A percentile compares a stretch with the other conserved stretches of the same genome.
These are phyloP conservation scores for Luscinia luscinia DNA, from an alignment of 2,797 vertebrate genomes.

Conservation along the genomic window DNA sequence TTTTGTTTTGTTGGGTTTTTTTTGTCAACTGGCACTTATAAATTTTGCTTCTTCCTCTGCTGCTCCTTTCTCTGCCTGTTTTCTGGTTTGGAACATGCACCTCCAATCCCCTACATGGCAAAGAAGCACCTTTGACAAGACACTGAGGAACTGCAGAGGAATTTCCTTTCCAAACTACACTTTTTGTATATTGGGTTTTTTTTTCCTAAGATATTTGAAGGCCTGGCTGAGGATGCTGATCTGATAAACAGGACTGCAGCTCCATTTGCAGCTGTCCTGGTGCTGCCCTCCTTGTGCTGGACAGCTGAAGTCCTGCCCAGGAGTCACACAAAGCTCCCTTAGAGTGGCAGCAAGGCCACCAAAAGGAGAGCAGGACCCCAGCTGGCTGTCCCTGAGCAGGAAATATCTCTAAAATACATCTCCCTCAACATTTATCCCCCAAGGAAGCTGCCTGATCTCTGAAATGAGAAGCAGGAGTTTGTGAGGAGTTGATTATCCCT, in stretches of 20 bases:
- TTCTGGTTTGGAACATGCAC: neutral
- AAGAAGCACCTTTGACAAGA: neutral
- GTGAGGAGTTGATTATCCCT: neutral
- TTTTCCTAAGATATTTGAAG: neutral
- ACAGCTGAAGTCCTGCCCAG: constrained; percentile 59
- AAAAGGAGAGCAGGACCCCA: neutral
- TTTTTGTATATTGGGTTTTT: neutral
- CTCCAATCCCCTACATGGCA: neutral
- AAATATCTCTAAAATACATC: neutral
- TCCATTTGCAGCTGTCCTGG: constrained; percentile 50
- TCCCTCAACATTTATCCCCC: neutral
- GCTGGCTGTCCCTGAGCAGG: neutral
- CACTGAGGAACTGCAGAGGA: neutral
- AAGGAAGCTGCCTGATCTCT: neutral
- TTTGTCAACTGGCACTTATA: neutral
- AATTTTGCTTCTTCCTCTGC: neutral
- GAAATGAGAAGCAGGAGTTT: neutral
- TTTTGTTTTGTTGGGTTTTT: neutral
- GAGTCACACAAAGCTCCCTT: constrained; percentile 26
- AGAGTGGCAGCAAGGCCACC: neutral
- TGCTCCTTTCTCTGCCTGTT: neutral
- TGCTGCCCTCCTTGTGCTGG: neutral
- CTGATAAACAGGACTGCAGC: neutral
- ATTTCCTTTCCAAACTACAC: neutral
- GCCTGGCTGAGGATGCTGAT: neutral